These are phyloP conservation scores for Nemotelus nigrinus DNA, from an alignment of 2,888 invertebrate species.

Conservation along the genomic window DNA sequence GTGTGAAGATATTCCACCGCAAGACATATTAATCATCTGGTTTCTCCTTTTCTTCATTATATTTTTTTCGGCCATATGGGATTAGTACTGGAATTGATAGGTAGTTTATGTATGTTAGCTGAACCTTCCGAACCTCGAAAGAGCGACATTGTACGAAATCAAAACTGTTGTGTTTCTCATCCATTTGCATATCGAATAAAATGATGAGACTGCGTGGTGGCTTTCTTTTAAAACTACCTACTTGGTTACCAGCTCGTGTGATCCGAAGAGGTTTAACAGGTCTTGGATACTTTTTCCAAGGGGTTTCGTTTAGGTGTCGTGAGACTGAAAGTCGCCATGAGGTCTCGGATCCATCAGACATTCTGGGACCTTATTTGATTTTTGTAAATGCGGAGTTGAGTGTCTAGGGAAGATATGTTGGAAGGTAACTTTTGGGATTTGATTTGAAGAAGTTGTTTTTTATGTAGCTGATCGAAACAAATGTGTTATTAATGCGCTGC, in stretches of 20 bases:
- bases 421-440: background rate
- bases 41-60: conserved; percentile 6
- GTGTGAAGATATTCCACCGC: conserved; percentile 14
- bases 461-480: conserved; percentile 33
- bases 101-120: conserved; percentile 19
- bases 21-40: background rate
- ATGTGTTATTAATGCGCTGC: conserved; percentile 37
- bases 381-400: conserved; percentile 10
- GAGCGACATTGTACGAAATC: too few species aligned
- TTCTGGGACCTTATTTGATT: conserved; percentile 48
- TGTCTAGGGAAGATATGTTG: background rate
- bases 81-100: conserved; percentile 41
- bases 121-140: too few species aligned
- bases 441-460: conserved; percentile 1
- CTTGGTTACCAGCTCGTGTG: too few species aligned
- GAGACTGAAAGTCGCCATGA: conserved; percentile 49
- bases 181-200: too few species aligned
- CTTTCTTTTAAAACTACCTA: background rate
- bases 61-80: background rate
- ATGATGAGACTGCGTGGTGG: conserved; percentile 41
- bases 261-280: too few species aligned
- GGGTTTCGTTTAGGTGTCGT: conserved; percentile 25
- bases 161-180: too few species aligned
- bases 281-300: background rate
- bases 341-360: conserved; percentile 51